Base-by-base conservation (phyloP, 2,888 invertebrate species). In the Poecilus cupreus region DNA sequence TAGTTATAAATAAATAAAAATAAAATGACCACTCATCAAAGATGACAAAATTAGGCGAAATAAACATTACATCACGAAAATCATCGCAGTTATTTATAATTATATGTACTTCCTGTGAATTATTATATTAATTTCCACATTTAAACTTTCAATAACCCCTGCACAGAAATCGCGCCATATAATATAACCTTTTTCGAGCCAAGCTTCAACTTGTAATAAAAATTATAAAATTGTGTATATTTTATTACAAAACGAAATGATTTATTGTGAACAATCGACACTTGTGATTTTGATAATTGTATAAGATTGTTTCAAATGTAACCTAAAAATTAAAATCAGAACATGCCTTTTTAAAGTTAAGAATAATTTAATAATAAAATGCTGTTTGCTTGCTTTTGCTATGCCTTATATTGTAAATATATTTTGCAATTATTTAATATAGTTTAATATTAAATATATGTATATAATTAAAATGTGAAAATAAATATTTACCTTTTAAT, bases 381-480 rank as follows among this genome's bases (percentile, higher is more conserved):
- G 79, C 70, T 60, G 39, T 77, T 80, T 72, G 80, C 72, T 80
- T 80, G 80, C 80, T 80, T 80, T 80, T 80, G 80, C 80, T 72
- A 80, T 80, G 80, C 80, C 80, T 80, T 80, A 80, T 80, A 80
- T 54, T 80, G 80, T 80, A 80, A 26, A 80, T 80, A 80, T 80
- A 68, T 79, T 79, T 80, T 80, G 54, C 70, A 80, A 78, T 57
- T 24, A 49, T 70, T 70, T 70, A 49, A 79, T 5, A 32, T 78
- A 26, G 64, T 77, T 77, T 60, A 64, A 22, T 24, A 78, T 49
- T 43, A 43, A 43, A 51, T 72, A 70, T 80, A 39, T 79, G 68
- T 26, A 68, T 72, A 70, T 13, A 32, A 60, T 37, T 57, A 32
- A 39, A 54, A 80, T 54, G 64, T 72, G 70, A 24, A 20, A 80